phyloP scores from a whole-genome alignment of 2,797 vertebrate genomes.

The Adrianichthys oophorus region DNA sequence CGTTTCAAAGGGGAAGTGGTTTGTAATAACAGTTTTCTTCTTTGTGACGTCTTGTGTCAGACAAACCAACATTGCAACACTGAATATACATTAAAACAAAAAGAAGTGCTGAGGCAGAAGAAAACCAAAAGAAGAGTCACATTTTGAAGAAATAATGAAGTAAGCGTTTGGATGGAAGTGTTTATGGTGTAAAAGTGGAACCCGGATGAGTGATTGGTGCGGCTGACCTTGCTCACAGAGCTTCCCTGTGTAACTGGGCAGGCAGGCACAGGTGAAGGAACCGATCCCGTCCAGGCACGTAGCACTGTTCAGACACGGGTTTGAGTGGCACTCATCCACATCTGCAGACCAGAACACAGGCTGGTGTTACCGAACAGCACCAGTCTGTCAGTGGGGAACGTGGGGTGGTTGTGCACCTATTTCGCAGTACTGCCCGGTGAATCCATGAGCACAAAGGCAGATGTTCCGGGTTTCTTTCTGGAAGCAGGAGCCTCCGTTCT shows the following conservation, averaged over 20 bases:
- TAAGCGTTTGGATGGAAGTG: too few relatives aligned
- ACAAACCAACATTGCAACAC: too few relatives aligned
- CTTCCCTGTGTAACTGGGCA: slow-evolving; percentile 89
- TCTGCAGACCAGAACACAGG: slow-evolving; percentile 71
- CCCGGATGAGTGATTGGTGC: too few relatives aligned
- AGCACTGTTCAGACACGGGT: slow-evolving; percentile 91
- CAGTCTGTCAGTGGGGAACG: slow-evolving; percentile 20
- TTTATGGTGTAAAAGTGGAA: too few relatives aligned
- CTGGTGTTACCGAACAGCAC: slow-evolving; percentile 21
- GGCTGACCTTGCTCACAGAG: slow-evolving; percentile 88
- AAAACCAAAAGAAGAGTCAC: too few relatives aligned
- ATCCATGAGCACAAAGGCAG: slow-evolving; percentile 88
- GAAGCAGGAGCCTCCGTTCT: slow-evolving; percentile 87
- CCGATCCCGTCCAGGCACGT: slow-evolving; percentile 87
- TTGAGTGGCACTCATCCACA: slow-evolving; percentile 91
- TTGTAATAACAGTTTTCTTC: too few relatives aligned
- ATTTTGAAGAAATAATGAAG: too few relatives aligned
- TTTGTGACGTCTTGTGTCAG: too few relatives aligned
- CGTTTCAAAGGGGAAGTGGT: too few relatives aligned
- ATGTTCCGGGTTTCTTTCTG: slow-evolving; percentile 71
- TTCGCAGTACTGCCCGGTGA: slow-evolving; percentile 85
- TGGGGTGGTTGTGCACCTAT: slow-evolving; percentile 73
- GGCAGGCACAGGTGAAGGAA: slow-evolving; percentile 88
- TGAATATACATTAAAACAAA: too few relatives aligned
- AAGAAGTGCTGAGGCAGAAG: too few relatives aligned